Evolutionary conservation across 1,140 invertebrate genomes (phyloP), one percentile per base, ranked within the genome.

Genomic region (Anadara kagoshimensis): DNA sequence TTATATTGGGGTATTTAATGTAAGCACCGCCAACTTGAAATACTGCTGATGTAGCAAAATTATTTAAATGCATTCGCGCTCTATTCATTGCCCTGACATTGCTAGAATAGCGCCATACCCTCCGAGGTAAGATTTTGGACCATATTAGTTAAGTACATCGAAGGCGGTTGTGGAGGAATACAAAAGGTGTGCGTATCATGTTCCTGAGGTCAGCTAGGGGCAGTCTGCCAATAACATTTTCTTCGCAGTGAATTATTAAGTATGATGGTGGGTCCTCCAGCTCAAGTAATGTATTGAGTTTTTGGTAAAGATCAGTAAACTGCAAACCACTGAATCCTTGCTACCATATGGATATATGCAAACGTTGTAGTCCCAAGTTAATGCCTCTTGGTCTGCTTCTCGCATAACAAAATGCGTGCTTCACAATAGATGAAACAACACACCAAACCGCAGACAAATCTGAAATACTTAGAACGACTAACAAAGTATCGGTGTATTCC

Each of bases 111-210:
- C 64, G 47, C 64, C 64, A 66, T 22, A 3, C 41, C 18, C 12
- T 36, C 11, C 64, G 20, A 7, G 64, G 64, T n/a, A 66, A 53
- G 8, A 54, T 54, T 41, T 66, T 47, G 2, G 64, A 66, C 64
- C 64, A 66, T 18, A 66, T 29, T 14, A 66, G 12, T n/a, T 16
- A 12, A 5, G 49, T 53, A n/a, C 36, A 24, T 4, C 24, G 64
- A 3, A 26, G 2, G 20, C 5, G 36, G 14, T 2, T 67, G 14
- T 44, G 16, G 5, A 54, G 43, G 0, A 10, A 2, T 22, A 20
- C n/a, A 4, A 56, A 44, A 20, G 44, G 41, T 18, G 2, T 12
- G 20, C 24, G 44, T 5, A 56, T 8, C 26, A 5, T 8, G 44
- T 41, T 29, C 18, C 51, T 16, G 20, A 57, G 11, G 14, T 29